phyloP scores from a whole-genome alignment of 2,113 vertebrate genomes.

The Australoheros scitulus region DNA sequence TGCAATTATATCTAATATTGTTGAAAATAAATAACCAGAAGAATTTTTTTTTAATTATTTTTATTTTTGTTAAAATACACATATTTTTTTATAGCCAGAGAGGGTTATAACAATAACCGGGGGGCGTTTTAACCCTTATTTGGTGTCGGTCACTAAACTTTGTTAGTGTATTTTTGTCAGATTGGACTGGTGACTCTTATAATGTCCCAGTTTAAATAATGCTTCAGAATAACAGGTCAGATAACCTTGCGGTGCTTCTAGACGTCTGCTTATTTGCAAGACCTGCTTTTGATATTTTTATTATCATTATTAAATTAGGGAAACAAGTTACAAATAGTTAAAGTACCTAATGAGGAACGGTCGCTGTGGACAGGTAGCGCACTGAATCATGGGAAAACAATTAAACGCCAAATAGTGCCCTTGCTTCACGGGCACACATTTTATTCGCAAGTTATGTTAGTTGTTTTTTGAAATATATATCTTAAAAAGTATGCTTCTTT shows the following conservation, averaged over 20 bases:
- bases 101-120: no score
- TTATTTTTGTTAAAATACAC: no score
- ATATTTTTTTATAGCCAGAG: no score
- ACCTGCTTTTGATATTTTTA: no score
- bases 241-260: not conserved
- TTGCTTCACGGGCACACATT: not conserved
- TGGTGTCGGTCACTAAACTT: not conserved
- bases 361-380: not conserved
- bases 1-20: not conserved
- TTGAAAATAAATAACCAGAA: not conserved
- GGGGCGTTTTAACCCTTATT: not conserved
- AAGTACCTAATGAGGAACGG: not conserved
- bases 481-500: not conserved
- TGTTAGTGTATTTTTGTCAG: not conserved
- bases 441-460: not conserved
- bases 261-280: not conserved
- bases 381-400: not conserved
- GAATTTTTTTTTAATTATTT: no score
- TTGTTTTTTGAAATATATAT: not conserved
- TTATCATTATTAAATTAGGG: no score
- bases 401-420: not conserved
- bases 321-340: no score
- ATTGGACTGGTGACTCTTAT: not conserved
- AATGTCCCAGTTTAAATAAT: not conserved
- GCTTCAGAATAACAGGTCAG: not conserved